Conservation (phyloP, 2,797 vertebrate genomes). For the Garrulus glandarius region DNA sequence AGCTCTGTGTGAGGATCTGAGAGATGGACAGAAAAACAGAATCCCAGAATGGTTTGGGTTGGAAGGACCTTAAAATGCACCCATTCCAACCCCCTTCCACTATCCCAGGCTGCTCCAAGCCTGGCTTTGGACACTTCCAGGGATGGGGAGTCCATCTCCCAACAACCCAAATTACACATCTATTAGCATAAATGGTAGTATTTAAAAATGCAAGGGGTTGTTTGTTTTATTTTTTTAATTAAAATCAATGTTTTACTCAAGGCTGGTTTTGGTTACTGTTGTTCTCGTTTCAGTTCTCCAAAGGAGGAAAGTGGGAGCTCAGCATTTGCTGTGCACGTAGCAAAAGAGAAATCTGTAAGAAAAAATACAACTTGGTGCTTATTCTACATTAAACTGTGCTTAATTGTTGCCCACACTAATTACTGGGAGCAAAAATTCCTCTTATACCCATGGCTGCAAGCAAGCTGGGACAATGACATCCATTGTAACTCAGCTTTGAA, state of each 20-base stretch:
- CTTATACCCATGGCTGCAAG: neutral
- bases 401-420: neutral
- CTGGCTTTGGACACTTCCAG: neutral
- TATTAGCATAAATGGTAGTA: neutral
- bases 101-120: rapidly evolving
- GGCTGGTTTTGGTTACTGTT: neutral
- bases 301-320: rapidly evolving
- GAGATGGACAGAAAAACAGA: neutral
- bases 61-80: neutral
- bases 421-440: neutral
- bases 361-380: neutral
- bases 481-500: neutral
- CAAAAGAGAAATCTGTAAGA: neutral
- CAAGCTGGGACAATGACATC: neutral
- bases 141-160: neutral
- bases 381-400: neutral
- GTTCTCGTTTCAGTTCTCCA: rapidly evolving
- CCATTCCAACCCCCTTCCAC: neutral
- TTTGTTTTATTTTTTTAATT: neutral
- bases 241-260: neutral
- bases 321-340: rapidly evolving
- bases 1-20: neutral
- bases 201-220: neutral
- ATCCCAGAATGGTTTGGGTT: neutral
- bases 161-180: neutral